Evolutionary conservation across 2,113 vertebrate species (phyloP).

Genomic region (Piaya cayana): DNA sequence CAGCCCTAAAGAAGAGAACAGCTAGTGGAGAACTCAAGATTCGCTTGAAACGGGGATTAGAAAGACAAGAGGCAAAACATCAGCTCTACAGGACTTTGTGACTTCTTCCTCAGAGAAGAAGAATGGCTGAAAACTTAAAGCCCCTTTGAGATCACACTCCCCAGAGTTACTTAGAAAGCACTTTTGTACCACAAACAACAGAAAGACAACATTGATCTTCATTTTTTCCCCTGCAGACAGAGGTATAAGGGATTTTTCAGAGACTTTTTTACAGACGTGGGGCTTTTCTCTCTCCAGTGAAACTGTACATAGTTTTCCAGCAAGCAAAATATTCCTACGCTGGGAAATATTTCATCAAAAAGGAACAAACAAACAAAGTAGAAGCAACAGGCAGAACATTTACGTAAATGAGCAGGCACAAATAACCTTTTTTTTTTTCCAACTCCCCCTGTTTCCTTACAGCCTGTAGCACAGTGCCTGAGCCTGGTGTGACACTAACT

Average conservation of each 20-base stretch:
- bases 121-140: not conserved
- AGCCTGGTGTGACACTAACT: not conserved
- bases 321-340: not conserved
- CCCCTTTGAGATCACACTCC: not conserved
- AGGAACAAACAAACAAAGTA: not conserved
- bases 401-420: not conserved
- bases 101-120: not conserved
- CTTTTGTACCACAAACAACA: not conserved
- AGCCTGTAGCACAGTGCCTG: not conserved
- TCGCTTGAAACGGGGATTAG: not conserved
- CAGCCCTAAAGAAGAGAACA: conserved; percentile 10
- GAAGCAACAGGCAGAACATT: not conserved
- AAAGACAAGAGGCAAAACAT: not conserved
- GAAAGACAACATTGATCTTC: not conserved
- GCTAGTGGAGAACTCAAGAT: not conserved
- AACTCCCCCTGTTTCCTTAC: not conserved
- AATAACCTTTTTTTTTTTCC: not conserved
- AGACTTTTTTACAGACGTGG: not conserved
- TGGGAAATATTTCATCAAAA: not conserved
- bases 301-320: not conserved
- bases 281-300: not conserved
- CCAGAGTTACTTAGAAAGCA: not conserved
- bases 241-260: not conserved
- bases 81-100: not conserved
- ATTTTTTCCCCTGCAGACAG: not conserved